Conservation (phyloP, 1,140 invertebrate species). For the Araneus ventricosus region DNA sequence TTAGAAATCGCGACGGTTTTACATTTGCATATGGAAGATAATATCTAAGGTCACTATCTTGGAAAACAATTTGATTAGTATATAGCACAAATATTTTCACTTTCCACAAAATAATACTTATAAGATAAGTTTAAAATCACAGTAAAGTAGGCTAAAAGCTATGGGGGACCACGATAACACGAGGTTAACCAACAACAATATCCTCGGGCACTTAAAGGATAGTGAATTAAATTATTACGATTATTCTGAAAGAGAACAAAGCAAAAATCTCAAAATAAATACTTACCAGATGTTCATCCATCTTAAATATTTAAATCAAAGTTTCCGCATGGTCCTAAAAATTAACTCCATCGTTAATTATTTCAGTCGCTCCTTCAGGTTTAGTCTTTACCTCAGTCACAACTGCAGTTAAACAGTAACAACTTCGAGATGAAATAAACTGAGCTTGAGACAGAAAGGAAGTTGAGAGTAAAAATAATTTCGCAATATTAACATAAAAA, state of each 20-base stretch:
- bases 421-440: neutral
- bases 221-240: neutral
- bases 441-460: too few species aligned
- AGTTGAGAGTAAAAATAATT: too few species aligned
- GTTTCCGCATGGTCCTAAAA: slow-evolving; percentile 30
- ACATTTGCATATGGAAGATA: too few species aligned
- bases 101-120: too few species aligned
- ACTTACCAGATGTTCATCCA: neutral
- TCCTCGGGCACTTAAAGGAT: neutral
- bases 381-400: neutral
- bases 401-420: neutral
- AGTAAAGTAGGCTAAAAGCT: too few species aligned
- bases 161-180: neutral
- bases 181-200: neutral
- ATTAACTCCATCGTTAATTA: neutral
- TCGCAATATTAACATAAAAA: too few species aligned
- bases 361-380: neutral
- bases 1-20: too few species aligned
- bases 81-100: too few species aligned
- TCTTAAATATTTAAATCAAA: neutral
- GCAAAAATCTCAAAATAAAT: neutral
- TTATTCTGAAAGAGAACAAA: neutral
- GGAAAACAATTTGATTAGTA: too few species aligned
- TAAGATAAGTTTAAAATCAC: too few species aligned
- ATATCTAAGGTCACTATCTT: too few species aligned